Base-by-base conservation (phyloP, 2,797 vertebrate species). In the Momotus momota region DNA sequence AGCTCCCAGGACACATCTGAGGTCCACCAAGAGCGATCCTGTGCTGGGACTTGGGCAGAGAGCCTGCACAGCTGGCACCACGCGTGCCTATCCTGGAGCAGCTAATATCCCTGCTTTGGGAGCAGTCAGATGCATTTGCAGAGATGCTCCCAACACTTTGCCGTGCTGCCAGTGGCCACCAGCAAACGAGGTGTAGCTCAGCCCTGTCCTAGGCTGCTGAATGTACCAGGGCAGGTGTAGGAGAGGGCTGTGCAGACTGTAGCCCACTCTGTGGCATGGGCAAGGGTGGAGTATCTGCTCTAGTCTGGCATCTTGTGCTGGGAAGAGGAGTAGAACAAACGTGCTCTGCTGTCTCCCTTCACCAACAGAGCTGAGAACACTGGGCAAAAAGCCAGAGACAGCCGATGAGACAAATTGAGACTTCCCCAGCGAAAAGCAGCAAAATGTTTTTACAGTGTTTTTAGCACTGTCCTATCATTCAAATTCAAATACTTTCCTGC, bases 311-410 rank as follows among this genome's bases (percentile, higher is more conserved):
- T 86, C 83, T 49, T 6, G 1, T 1, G 3, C 64, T 51, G 70
- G 31, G 51, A 85, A 84, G 62, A 66, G 71, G 78, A 86, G 48
- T 87, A 75, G 84, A 74, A 84, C 79, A 66, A 86, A 71, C 2
- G 46, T 25, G 48, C 65, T 82, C 69, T 90, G 69, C 65, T 78
- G 26, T 46, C 75, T 94, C 73, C 69, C 48, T 89, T 92, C 86
- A 51, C 55, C 41, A 65, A 90, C 1, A 87, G 38, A 54, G 88
- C 77, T 79, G 90, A 90, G 77, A 74, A 81, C 5, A 2, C 80
- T 2, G 7, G 92, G 90, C 87, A 91, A 69, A 86, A 90, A 75
- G 88, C 90, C 83, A 88, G 74, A 48, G 70, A 41, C 77, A 88
- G 43, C 41, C 45, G 17, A 73, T 41, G 60, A 88, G 81, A 64